Evolutionary conservation across 2,888 invertebrate genomes (phyloP).

Genomic region (Diaperis boleti): DNA sequence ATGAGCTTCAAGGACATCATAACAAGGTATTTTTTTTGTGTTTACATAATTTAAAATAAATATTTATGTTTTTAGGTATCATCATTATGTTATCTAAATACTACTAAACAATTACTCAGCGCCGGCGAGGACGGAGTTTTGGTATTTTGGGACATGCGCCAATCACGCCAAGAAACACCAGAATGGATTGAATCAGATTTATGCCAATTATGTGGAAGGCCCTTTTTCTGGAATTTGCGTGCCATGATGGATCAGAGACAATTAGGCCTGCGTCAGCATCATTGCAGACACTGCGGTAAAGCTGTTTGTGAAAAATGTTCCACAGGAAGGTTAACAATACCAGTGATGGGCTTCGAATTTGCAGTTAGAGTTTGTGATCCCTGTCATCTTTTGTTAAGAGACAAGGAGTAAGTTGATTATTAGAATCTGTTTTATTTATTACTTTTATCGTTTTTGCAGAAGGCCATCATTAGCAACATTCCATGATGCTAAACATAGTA

Average conservation of each 20-base stretch:
- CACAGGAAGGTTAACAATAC: constrained; percentile 87
- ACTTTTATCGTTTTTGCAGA: constrained; percentile 66
- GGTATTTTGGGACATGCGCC: constrained; percentile 95
- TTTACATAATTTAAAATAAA: not conserved
- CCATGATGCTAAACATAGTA: constrained; percentile 94
- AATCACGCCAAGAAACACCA: constrained; percentile 90
- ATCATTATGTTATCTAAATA: constrained; percentile 85
- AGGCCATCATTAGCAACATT: constrained; percentile 93
- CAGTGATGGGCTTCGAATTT: constrained; percentile 98
- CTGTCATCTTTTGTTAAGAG: constrained; percentile 86
- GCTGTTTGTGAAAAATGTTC: constrained; percentile 96
- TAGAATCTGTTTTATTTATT: constrained; percentile 6
- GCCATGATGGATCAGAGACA: constrained; percentile 99
- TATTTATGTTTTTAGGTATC: constrained; percentile 76
- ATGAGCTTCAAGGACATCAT: constrained; percentile 96
- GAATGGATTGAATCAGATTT: constrained; percentile 95
- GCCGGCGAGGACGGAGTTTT: constrained; percentile 93
- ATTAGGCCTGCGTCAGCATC: constrained; percentile 90
- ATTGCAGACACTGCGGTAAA: constrained; percentile 93
- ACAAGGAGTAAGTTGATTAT: constrained; percentile 81
- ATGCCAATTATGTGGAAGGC: constrained; percentile 93
- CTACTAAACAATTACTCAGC: constrained; percentile 85
- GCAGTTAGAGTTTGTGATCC: constrained; percentile 95
- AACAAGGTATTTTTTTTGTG: constrained; percentile 59
- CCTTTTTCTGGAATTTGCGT: constrained; percentile 99